These are phyloP conservation scores for Bufotes viridis DNA, from an alignment of 2,797 vertebrate species.

Conservation along the genomic window DNA sequence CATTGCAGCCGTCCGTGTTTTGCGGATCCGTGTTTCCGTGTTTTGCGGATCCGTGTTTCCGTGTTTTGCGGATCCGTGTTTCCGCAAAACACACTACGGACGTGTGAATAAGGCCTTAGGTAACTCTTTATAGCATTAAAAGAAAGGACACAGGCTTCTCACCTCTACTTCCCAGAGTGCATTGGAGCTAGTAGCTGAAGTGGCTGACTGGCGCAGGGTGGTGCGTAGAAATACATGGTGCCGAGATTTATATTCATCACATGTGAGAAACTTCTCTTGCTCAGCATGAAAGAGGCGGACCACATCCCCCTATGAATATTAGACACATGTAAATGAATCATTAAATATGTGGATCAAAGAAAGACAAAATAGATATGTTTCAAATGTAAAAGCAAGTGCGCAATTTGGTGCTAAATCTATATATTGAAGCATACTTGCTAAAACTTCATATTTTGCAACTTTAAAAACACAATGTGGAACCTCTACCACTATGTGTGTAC, in stretches of 20 bases:
- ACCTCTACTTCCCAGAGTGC: constrained; percentile 98
- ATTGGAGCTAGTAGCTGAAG: constrained; percentile 95
- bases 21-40: no score
- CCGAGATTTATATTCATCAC: constrained; percentile 89
- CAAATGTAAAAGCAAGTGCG: no score
- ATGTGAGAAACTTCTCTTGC: constrained; percentile 97
- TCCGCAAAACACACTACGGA: no score
- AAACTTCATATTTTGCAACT: neutral
- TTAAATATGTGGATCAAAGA: neutral
- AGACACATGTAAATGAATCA: neutral
- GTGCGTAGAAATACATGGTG: constrained; percentile 93
- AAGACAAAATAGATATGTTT: neutral
- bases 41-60: no score
- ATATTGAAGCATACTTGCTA: neutral
- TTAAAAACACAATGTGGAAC: neutral
- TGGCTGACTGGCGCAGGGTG: constrained; percentile 90
- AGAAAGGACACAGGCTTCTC: constrained; percentile 39
- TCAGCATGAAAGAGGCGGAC: constrained; percentile 94
- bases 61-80: no score
- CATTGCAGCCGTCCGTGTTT: no score
- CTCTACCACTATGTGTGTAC: no score
- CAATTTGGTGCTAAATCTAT: no score
- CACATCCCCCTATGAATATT: constrained; percentile 84
- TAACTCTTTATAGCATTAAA: neutral
- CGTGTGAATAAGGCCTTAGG: no score